Percentiles rank a stretch among this genome's conserved stretches.
Conservation (phyloP, 1,140 invertebrate species). For the Matsumurasca onukii region DNA sequence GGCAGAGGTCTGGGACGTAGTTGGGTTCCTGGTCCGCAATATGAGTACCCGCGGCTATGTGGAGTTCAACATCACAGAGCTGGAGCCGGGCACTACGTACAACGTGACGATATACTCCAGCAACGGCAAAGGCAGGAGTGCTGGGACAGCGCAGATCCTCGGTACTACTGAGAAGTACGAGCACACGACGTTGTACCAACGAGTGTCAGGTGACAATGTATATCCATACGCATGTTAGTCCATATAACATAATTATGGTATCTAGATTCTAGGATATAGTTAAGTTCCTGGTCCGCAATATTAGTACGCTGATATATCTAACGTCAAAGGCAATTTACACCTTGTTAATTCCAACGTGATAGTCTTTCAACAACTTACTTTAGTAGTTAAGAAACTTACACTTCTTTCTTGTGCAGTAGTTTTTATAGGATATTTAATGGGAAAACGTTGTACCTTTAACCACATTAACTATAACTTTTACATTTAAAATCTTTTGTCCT, state of each 20-base stretch:
- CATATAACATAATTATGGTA: no score
- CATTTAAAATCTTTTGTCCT: no score
- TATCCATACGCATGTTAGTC: no score
- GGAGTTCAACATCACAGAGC: slow-evolving; percentile 43
- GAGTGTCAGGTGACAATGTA: slow-evolving; percentile 7
- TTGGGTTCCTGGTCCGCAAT: slow-evolving; percentile 45
- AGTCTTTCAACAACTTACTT: no score
- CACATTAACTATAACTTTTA: no score
- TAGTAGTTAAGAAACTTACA: no score
- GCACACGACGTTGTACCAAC: slow-evolving; percentile 11
- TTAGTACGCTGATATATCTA: no score
- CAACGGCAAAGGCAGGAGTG: slow-evolving; percentile 56
- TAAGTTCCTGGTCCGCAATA: slow-evolving; percentile 45
- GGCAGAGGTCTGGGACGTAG: slow-evolving; percentile 45
- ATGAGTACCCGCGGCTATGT: slow-evolving; percentile 40
- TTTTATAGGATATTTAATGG: no score
- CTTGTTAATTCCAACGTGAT: no score
- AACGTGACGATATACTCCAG: slow-evolving; percentile 54
- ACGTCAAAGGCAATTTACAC: no score
- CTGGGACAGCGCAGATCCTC: not conserved
- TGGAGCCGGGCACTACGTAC: slow-evolving; percentile 51
- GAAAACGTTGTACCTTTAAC: no score
- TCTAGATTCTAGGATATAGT: slow-evolving; percentile 40
- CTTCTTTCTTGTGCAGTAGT: no score
- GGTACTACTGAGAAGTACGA: slow-evolving; percentile 16